phyloP scores from a whole-genome alignment of 2,797 vertebrate genomes.

The Poeciliopsis presidionis region DNA sequence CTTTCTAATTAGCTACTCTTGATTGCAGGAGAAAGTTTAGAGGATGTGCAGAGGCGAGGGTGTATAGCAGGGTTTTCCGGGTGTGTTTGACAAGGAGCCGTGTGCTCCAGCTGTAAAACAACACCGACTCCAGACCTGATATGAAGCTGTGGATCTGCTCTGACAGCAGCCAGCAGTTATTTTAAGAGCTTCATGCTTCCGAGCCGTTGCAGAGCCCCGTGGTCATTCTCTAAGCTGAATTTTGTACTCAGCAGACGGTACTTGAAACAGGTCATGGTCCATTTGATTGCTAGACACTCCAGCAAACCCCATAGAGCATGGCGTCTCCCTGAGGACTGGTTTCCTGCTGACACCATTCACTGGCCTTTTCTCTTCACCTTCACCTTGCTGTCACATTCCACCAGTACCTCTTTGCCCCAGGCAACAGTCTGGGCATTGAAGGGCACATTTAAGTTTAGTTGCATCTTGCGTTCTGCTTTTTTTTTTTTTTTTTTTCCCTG shows the following conservation, averaged over 20 bases:
- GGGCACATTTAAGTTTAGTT: constrained; percentile 61
- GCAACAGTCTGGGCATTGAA: constrained; percentile 56
- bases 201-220: constrained; percentile 45
- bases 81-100: constrained; percentile 20
- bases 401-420: constrained; percentile 46
- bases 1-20: not conserved
- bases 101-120: constrained; percentile 18
- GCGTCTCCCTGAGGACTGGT: constrained; percentile 50
- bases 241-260: constrained; percentile 38
- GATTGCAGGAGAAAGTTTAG: not conserved
- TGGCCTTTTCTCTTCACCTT: constrained; percentile 49
- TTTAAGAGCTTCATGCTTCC: constrained; percentile 48
- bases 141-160: constrained; percentile 34
- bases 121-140: constrained; percentile 21
- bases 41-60: not conserved
- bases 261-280: constrained; percentile 51
- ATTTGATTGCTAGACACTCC: constrained; percentile 58
- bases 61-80: not conserved
- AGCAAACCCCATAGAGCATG: constrained; percentile 37
- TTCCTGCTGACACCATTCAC: constrained; percentile 56
- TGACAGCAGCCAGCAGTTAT: constrained; percentile 58
- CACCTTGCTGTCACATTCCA: constrained; percentile 56
- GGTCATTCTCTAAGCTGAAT: constrained; percentile 55
- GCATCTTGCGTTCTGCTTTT: constrained; percentile 57
- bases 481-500: constrained; percentile 36